Base-by-base conservation (phyloP, 2,113 vertebrate species). In the Heloderma charlesbogerti region DNA sequence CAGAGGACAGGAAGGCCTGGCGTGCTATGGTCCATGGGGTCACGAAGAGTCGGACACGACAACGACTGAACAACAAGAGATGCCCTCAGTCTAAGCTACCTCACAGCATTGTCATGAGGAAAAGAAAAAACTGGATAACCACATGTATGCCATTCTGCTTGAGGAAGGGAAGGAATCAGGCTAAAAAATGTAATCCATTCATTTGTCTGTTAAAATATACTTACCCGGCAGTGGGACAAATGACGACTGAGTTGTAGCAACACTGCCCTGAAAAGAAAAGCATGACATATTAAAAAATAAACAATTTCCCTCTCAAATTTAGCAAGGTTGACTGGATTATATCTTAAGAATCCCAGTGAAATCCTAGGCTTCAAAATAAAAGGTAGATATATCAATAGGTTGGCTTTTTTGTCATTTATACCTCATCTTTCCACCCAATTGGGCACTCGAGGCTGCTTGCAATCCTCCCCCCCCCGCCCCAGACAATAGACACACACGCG, bases 191-290 rank as follows among this genome's bases (percentile, higher is more conserved):
- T 6, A 29, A 25, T 67, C 51, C 43, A 0, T 31, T 67, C 34
- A 79, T 88, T 86, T 72, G 20, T 88, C 31, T 54, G 54, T 79
- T 67, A 18, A 29, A 84, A 1, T 66, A 90, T 34, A 90, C 98
- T 98, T 95, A 99, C 99, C 98, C 97, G 98, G 95, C 96, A 98
- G 96, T 92, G 98, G 98, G 91, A 97, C 95, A 71, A 98, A 98
- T 0, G 98, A 96, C 2, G 97, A 92, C 51, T 97, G 98, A 0
- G 95, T 81, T 37, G 96, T 69, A 86, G 94, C 89, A 15, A 89
- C 94, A 34, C 96, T 97, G 80, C 98, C 98, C 99, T 99, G 97
- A 75, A 97, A 92, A 54, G 77, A 45, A 80, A 92, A 92, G 96
- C 69, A 94, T 31, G 90, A 10, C 95, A 93, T 18, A 3, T 77